Conservation (phyloP, 1,140 invertebrate genomes). For the Drosophila novamexicana region DNA sequence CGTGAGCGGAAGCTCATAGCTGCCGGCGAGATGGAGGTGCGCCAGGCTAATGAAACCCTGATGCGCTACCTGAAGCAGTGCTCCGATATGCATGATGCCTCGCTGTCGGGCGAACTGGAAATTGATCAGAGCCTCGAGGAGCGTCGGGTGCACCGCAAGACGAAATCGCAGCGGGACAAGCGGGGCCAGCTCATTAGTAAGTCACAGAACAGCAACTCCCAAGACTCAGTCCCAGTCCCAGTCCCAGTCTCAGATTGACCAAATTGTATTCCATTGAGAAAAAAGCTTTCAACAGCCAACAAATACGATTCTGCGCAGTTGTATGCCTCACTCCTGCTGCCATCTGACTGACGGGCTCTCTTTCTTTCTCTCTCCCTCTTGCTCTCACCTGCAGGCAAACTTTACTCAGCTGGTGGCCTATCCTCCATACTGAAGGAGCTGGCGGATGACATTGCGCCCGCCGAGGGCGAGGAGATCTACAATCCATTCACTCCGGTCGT, state of each 20-base stretch:
- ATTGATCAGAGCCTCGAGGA: conserved; percentile 83
- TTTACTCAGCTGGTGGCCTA: conserved; percentile 80
- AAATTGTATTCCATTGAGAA: conserved; percentile 37
- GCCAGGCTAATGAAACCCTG: conserved; percentile 83
- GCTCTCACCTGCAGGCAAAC: conserved; percentile 60
- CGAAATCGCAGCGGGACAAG: conserved; percentile 84
- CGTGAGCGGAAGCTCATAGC: conserved; percentile 81
- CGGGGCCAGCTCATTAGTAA: conserved; percentile 82
- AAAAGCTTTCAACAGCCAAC: conserved; percentile 34
- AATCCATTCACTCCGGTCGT: conserved; percentile 84
- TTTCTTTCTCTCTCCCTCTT: background rate
- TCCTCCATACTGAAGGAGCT: conserved; percentile 83
- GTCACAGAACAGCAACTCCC: conserved; percentile 19
- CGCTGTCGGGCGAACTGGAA: conserved; percentile 81
- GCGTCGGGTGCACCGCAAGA: conserved; percentile 82
- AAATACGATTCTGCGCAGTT: conserved; percentile 60
- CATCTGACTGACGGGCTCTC: conserved; percentile 1
- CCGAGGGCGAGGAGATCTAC: conserved; percentile 83
- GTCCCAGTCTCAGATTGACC: conserved; percentile 12
- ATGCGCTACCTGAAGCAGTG: conserved; percentile 84
- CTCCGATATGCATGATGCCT: conserved; percentile 84
- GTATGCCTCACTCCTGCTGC: background rate
- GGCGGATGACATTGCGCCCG: conserved; percentile 82
- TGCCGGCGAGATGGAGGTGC: conserved; percentile 83
- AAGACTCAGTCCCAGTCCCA: conserved; percentile 1